Evolutionary conservation across 2,113 vertebrate species (phyloP).

Genomic region (Anas platyrhynchos): DNA sequence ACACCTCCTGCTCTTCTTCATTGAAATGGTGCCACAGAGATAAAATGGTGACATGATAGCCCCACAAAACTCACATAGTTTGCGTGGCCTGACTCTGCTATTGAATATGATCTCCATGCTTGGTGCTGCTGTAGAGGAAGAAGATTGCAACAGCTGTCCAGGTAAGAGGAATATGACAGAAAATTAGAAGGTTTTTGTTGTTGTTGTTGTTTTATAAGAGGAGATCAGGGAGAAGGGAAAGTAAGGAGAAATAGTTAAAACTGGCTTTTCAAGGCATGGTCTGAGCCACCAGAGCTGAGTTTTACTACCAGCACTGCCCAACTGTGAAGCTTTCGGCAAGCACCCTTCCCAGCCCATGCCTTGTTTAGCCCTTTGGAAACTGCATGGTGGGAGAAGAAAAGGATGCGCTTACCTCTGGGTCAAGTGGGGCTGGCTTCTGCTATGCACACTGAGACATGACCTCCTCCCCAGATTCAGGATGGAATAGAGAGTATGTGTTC

Average conservation of each 20-base stretch:
- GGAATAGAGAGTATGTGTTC: fast-evolving
- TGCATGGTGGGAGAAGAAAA: neutral
- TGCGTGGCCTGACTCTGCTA: too few species aligned
- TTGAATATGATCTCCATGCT: too few species aligned
- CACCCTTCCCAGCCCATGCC: neutral
- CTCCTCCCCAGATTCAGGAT: neutral
- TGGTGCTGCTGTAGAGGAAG: too few species aligned
- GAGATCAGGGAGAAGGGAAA: too few species aligned
- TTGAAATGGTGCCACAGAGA: neutral
- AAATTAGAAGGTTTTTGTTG: neutral
- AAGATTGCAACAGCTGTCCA: too few species aligned
- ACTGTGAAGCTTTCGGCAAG: neutral
- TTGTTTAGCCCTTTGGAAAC: neutral
- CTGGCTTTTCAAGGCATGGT: too few species aligned
- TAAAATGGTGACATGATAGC: neutral
- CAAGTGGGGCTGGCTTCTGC: neutral
- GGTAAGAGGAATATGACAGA: too few species aligned
- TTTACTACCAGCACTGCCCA: neutral
- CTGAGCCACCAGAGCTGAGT: too few species aligned
- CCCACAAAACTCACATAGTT: too few species aligned
- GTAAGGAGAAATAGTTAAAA: neutral
- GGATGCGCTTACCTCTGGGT: neutral
- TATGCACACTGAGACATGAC: neutral
- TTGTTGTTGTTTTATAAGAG: too few species aligned
- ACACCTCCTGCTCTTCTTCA: neutral